These are phyloP conservation scores for Poeciliopsis turrubarensis DNA, from an alignment of 2,113 vertebrate genomes.

Conservation along the genomic window DNA sequence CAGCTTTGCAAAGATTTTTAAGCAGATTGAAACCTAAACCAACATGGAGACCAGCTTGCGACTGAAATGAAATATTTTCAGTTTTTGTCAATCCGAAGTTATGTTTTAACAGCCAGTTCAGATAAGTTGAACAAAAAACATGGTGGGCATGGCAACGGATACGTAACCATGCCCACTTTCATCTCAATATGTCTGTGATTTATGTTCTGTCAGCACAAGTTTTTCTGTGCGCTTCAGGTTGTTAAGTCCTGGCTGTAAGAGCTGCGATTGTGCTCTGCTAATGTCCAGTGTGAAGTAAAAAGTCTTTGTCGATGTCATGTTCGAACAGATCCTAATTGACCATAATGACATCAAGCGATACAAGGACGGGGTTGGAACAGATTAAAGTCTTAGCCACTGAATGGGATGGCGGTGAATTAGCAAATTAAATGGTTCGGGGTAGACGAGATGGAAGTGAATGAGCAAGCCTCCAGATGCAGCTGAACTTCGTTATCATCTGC, in stretches of 20 bases:
- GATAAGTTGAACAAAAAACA: background rate
- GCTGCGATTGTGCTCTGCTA: constrained; percentile 15
- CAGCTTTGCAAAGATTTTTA: background rate
- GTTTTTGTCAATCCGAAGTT: background rate
- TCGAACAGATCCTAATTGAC: constrained; percentile 29
- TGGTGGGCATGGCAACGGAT: too few species aligned
- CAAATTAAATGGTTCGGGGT: background rate
- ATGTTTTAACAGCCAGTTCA: background rate
- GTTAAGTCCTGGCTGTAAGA: background rate
- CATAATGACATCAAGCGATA: constrained; percentile 11
- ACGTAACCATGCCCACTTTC: too few species aligned
- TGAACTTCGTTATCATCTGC: background rate
- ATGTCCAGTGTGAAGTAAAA: background rate
- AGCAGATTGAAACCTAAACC: background rate
- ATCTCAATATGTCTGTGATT: background rate
- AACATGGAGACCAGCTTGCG: background rate
- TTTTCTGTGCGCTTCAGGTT: too few species aligned
- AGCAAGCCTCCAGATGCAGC: background rate
- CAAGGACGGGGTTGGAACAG: constrained; percentile 14
- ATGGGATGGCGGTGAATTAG: constrained; percentile 7
- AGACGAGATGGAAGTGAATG: background rate
- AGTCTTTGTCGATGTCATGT: constrained; percentile 32
- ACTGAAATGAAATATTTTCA: background rate
- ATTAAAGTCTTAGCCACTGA: constrained; percentile 39
- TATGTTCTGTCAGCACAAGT: too few species aligned